A percentile compares a stretch with the other conserved stretches of the same genome.
phyloP scores from a whole-genome alignment of 2,888 invertebrate genomes.

The Lasioglossum lativentre region DNA sequence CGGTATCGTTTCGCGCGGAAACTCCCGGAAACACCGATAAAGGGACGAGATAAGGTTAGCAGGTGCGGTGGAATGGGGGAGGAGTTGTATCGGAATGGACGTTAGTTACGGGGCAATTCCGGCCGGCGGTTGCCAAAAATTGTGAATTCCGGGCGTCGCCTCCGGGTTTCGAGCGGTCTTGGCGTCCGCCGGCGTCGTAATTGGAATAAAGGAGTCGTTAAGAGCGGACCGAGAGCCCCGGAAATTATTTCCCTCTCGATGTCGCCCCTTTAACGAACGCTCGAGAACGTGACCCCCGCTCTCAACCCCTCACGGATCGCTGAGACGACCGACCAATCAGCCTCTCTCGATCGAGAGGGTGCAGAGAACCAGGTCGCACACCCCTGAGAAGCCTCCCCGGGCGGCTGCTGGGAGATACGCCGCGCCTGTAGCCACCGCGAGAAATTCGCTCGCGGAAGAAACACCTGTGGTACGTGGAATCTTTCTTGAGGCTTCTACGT shows the following conservation, averaged over 20 bases:
- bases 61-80: constrained; percentile 6
- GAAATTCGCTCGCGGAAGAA: background rate
- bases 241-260: constrained; percentile 56
- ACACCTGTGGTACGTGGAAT: background rate
- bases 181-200: constrained; percentile 19
- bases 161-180: background rate
- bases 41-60: constrained; percentile 43
- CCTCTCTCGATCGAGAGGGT: constrained; percentile 33
- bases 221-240: constrained; percentile 34
- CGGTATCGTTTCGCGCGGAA: constrained; percentile 1
- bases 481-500: too few species aligned
- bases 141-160: constrained; percentile 51
- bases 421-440: background rate
- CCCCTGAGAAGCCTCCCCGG: background rate
- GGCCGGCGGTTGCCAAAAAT: constrained; percentile 52
- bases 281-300: constrained; percentile 5
- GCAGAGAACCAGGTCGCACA: constrained; percentile 39
- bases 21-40: constrained; percentile 35
- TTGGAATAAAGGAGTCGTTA: constrained; percentile 48
- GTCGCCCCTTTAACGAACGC: constrained; percentile 51
- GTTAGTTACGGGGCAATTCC: constrained; percentile 65
- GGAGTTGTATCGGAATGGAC: constrained; percentile 45
- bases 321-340: constrained; percentile 54
- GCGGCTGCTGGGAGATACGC: background rate
- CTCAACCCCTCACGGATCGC: constrained; percentile 38